Base-by-base conservation (phyloP, 2,888 invertebrate genomes). In the Eilema caniola region DNA sequence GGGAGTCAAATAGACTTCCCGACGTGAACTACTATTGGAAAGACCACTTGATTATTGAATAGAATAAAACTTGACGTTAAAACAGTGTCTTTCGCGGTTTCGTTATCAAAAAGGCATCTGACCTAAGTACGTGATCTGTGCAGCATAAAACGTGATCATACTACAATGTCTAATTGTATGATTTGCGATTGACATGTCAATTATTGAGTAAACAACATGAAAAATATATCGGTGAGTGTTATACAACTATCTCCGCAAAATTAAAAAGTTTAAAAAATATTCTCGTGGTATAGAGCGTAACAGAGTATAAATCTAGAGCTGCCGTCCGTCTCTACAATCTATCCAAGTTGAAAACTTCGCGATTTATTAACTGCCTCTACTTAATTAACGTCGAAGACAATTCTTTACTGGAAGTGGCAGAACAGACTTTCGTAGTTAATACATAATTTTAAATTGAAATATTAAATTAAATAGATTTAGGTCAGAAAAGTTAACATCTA, bases 281-380 rank as follows among this genome's bases (percentile, higher is more conserved):
- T 41, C 25, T n/a, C 47, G 16, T 56, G 69, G 74, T 57, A n/a
- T n/a, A 68, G 25, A 62, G 59, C 62, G 61, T 66, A 65, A 66
- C 69, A 69, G 70, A 74, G 70, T 71, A 72, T 66, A 69, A 72
- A 72, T 69, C 72, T 74, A 71, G 73, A 73, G 67, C 57, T 69
- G 24, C 61, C 61, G 67, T 68, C 65, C 62, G 66, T 72, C 74
- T 74, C 66, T 66, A 72, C 71, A 64, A 78, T 76, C 75, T 77
- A 75, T 72, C 69, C 62, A 60, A 76, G 79, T 73, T 72, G 75
- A 73, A 77, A 83, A 83, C 80, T 83, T 83, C 57, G 25, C 76
- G 76, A 83, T 88, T 87, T 82, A 88, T 87, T 86, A 86, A 84
- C 85, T 77, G 69, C 75, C 70, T 70, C 69, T 75, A 77, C 78